Conservation (phyloP, 1,140 invertebrate genomes). For the Sitophilus oryzae region DNA sequence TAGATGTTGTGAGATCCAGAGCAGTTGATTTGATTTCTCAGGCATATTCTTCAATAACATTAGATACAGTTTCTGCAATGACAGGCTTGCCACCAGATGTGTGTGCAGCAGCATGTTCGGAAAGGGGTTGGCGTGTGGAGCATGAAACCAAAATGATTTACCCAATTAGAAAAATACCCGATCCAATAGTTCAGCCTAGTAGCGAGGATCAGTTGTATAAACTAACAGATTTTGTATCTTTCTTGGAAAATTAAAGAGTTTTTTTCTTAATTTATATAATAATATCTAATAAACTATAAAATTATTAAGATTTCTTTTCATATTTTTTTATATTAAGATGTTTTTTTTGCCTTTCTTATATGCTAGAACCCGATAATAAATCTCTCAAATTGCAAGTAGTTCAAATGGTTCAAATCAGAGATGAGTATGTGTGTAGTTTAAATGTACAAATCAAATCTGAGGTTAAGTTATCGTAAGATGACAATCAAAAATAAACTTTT, state of each 20-base stretch:
- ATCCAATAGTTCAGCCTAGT: constrained; percentile 53
- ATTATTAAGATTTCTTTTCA: constrained; percentile 4
- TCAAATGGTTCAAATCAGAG: no score
- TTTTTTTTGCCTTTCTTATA: no score
- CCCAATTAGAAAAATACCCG: constrained; percentile 52
- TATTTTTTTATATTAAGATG: no score
- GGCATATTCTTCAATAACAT: constrained; percentile 75
- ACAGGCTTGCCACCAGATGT: constrained; percentile 63
- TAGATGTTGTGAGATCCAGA: constrained; percentile 68
- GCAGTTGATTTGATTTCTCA: constrained; percentile 67
- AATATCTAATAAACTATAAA: constrained; percentile 6
- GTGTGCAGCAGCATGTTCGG: constrained; percentile 54
- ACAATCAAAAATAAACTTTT: no score
- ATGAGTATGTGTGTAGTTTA: no score
- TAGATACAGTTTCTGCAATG: constrained; percentile 65
- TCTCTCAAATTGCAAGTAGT: no score
- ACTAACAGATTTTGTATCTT: constrained; percentile 84
- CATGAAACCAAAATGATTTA: constrained; percentile 57
- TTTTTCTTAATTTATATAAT: constrained; percentile 5
- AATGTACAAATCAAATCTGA: no score
- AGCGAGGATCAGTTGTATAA: constrained; percentile 82
- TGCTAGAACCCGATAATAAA: no score
- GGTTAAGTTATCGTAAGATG: no score
- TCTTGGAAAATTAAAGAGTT: constrained; percentile 75
- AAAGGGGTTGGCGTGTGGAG: constrained; percentile 62